Percentiles rank a stretch among this genome's conserved stretches.
These are phyloP conservation scores for Acronicta alni DNA, from an alignment of 2,888 invertebrate genomes.

Conservation along the genomic window DNA sequence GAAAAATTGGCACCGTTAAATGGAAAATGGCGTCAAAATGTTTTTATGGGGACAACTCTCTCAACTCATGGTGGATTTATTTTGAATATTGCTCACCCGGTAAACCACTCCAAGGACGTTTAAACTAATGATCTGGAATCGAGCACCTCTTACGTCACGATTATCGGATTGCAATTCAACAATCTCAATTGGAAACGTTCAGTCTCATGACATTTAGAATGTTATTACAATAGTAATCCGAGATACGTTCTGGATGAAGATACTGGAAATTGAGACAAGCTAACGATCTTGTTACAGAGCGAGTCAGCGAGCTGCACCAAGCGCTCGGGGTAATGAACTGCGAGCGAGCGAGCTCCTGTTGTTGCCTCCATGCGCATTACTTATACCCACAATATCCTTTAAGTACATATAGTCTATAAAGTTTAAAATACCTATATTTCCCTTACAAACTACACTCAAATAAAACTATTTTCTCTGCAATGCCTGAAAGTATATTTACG, in stretches of 20 bases:
- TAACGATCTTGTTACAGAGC: conserved; percentile 68
- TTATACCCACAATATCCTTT: conserved; percentile 6
- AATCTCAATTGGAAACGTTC: conserved; percentile 46
- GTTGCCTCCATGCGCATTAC: conserved; percentile 12
- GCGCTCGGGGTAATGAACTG: conserved; percentile 65
- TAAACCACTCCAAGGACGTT: conserved; percentile 35
- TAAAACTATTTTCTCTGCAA: conserved; percentile 11
- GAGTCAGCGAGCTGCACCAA: conserved; percentile 49
- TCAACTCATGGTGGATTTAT: conserved; percentile 37
- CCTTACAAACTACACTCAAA: conserved; percentile 5
- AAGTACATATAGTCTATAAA: not conserved
- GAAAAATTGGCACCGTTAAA: conserved; percentile 37
- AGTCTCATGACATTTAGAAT: conserved; percentile 47
- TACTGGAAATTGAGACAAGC: conserved; percentile 54
- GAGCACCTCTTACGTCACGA: conserved; percentile 47
- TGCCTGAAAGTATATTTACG: conserved; percentile 7
- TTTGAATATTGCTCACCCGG: conserved; percentile 38
- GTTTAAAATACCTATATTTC: conserved; percentile 2
- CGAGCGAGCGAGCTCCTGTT: conserved; percentile 22
- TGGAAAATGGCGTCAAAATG: conserved; percentile 41
- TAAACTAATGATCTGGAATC: conserved; percentile 61
- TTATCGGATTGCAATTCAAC: conserved; percentile 48
- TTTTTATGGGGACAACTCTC: conserved; percentile 37
- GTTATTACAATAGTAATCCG: conserved; percentile 59
- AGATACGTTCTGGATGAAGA: conserved; percentile 56